phyloP scores from a whole-genome alignment of 2,888 invertebrate species.

The Pterostichus niger region DNA sequence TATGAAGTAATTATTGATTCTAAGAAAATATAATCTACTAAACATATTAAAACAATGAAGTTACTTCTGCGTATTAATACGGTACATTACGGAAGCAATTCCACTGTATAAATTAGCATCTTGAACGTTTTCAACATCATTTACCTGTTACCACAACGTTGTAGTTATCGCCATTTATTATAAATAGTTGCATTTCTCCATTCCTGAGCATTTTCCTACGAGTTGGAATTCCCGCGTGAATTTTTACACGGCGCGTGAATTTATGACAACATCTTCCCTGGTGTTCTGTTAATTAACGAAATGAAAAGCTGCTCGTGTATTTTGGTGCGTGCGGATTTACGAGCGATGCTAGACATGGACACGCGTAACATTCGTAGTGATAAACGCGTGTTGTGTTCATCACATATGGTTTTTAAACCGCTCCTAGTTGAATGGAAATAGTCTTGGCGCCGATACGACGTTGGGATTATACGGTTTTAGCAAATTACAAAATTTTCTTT shows the following conservation, averaged over 20 bases:
- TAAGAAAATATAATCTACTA: neutral
- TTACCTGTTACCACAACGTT: neutral
- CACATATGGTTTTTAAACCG: neutral
- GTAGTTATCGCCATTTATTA: slow-evolving; percentile 19
- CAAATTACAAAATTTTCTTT: too few species aligned
- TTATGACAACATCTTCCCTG: slow-evolving; percentile 46
- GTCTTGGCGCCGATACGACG: neutral
- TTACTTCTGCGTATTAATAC: neutral
- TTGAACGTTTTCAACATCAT: neutral
- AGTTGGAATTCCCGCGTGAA: neutral
- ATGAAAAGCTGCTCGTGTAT: slow-evolving; percentile 40
- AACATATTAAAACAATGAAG: slow-evolving; percentile 29
- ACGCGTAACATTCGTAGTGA: neutral
- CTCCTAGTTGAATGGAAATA: slow-evolving; percentile 12
- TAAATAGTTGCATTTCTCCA: slow-evolving; percentile 15
- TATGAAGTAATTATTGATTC: neutral
- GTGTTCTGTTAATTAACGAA: slow-evolving; percentile 45
- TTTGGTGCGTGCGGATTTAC: slow-evolving; percentile 47
- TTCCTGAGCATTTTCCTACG: neutral
- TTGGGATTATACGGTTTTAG: too few species aligned
- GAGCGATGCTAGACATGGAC: neutral
- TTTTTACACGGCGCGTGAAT: slow-evolving; percentile 32
- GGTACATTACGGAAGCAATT: slow-evolving; percentile 43
- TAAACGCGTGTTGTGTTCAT: slow-evolving; percentile 8
- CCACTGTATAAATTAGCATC: slow-evolving; percentile 8